Percentiles rank a stretch among this genome's conserved stretches.
Evolutionary conservation across 1,140 invertebrate genomes (phyloP).

Genomic region (Steinernema khuongi): DNA sequence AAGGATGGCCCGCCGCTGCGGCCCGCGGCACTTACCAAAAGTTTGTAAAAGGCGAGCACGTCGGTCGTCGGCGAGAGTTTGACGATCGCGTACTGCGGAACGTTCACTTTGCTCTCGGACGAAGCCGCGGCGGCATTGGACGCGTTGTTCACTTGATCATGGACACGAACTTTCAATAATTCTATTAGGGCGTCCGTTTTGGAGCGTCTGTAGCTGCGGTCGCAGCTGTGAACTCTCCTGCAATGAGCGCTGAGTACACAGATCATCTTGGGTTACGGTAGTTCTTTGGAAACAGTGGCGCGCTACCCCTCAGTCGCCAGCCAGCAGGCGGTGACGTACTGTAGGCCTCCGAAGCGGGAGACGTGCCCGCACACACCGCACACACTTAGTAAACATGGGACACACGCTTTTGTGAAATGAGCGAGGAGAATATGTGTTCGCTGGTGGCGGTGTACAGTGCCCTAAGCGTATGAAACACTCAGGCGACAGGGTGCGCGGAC

Average conservation of each 20-base stretch:
- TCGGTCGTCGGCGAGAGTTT: slow-evolving; percentile 32
- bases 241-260: no score
- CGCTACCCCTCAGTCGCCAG: no score
- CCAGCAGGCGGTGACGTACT: background rate
- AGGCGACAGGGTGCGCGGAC: background rate
- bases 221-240: slow-evolving; percentile 4
- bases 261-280: no score
- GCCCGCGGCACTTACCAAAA: slow-evolving; percentile 32
- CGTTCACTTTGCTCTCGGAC: background rate
- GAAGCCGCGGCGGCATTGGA: background rate
- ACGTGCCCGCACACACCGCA: background rate
- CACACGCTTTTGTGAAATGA: no score
- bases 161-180: slow-evolving; percentile 4
- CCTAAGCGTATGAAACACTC: no score
- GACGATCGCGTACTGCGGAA: slow-evolving; percentile 36
- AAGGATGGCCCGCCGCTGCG: background rate
- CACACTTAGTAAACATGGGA: background rate
- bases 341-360: background rate
- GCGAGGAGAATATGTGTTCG: no score
- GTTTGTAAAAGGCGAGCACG: slow-evolving; percentile 37
- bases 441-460: no score
- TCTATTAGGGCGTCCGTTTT: slow-evolving; percentile 12
- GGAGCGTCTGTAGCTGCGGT: background rate
- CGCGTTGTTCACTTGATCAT: slow-evolving; percentile 1
- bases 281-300: no score